These are phyloP conservation scores for Anagrus nilaparvatae DNA, from an alignment of 1,140 invertebrate species.

Conservation along the genomic window DNA sequence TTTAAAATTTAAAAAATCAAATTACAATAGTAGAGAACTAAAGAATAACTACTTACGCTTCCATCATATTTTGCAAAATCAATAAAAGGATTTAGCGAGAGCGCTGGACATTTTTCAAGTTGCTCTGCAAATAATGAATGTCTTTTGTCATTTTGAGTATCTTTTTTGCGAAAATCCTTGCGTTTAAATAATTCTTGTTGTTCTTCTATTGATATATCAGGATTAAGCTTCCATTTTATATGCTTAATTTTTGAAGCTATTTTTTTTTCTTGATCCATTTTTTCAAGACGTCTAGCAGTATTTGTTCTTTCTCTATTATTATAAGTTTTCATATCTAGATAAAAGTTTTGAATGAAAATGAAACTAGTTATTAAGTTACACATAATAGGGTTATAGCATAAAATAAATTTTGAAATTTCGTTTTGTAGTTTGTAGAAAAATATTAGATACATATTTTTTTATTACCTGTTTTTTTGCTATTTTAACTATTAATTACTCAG, in stretches of 20 bases:
- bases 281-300: conserved; percentile 80
- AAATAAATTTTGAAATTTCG: too few relatives aligned
- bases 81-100: conserved; percentile 74
- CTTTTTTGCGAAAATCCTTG: conserved; percentile 41
- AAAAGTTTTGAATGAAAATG: conserved; percentile 5
- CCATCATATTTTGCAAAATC: conserved; percentile 90
- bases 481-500: too few relatives aligned
- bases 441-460: too few relatives aligned
- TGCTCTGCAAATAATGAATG: conserved; percentile 58
- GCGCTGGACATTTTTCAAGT: conserved; percentile 60
- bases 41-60: conserved; percentile 42
- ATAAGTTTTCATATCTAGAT: conserved; percentile 46
- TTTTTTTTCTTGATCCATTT: conserved; percentile 77
- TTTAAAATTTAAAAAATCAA: background rate
- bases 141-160: conserved; percentile 37
- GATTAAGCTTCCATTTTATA: conserved; percentile 62
- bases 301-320: conserved; percentile 65
- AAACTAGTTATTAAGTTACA: conserved; percentile 9
- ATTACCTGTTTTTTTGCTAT: too few relatives aligned
- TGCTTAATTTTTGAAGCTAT: conserved; percentile 68
- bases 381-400: background rate
- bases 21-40: background rate
- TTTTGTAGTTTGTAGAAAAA: too few relatives aligned
- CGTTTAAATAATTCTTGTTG: conserved; percentile 57
- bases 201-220: conserved; percentile 47